Evolutionary conservation across 2,797 vertebrate species (phyloP).

Genomic region (Molothrus aeneus): DNA sequence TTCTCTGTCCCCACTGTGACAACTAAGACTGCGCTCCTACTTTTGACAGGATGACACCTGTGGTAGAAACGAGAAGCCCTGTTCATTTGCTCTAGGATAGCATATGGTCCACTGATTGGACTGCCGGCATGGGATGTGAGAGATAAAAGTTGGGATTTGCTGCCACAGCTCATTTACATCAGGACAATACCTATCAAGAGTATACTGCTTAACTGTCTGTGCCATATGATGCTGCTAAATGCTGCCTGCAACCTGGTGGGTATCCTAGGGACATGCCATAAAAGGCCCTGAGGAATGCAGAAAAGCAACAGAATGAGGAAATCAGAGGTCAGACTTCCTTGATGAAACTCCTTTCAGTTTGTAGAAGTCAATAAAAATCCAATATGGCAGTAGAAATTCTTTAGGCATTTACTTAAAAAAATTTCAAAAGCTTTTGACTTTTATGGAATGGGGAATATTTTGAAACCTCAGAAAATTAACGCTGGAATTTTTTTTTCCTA

Average conservation of each 20-base stretch:
- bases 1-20: background rate
- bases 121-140: rapidly evolving
- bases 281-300: background rate
- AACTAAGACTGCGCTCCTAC: background rate
- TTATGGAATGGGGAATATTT: background rate
- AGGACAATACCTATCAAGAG: background rate
- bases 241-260: background rate
- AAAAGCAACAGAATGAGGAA: background rate
- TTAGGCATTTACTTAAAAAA: background rate
- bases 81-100: background rate
- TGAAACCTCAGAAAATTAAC: background rate
- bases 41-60: background rate
- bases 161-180: background rate
- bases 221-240: background rate
- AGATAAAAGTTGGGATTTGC: background rate
- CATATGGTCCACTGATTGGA: background rate
- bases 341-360: background rate
- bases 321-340: background rate
- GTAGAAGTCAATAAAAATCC: background rate
- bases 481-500: background rate
- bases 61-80: background rate
- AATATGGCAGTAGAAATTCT: background rate
- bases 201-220: background rate
- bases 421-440: background rate
- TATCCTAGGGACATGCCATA: rapidly evolving